These are phyloP conservation scores for Pinna nobilis DNA, from an alignment of 1,140 invertebrate species.

Conservation along the genomic window DNA sequence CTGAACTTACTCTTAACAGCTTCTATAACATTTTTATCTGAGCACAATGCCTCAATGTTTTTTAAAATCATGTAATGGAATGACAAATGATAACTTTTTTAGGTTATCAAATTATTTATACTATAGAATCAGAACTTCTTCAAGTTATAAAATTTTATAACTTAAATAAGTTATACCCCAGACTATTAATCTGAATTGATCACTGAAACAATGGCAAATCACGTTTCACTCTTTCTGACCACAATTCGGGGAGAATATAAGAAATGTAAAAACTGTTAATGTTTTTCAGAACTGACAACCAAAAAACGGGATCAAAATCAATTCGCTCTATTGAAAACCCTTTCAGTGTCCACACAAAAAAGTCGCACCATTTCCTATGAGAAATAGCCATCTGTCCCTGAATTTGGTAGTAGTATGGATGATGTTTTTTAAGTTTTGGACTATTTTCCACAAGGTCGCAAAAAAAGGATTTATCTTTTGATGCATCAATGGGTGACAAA, in stretches of 20 bases:
- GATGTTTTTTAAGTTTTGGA: neutral
- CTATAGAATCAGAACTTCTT: too few relatives aligned
- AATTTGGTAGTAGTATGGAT: neutral
- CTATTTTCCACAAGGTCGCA: neutral
- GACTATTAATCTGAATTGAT: neutral
- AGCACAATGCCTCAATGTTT: too few relatives aligned
- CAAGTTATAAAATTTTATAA: too few relatives aligned
- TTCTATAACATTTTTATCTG: too few relatives aligned
- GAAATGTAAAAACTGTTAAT: neutral
- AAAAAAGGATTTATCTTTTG: neutral
- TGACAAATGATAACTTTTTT: neutral
- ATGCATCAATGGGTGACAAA: neutral
- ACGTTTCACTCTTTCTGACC: neutral
- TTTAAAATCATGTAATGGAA: neutral
- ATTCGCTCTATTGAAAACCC: neutral
- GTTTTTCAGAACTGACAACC: neutral
- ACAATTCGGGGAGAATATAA: neutral
- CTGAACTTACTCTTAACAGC: too few relatives aligned
- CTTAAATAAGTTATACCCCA: too few relatives aligned
- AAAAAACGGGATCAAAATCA: neutral
- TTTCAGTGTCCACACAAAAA: conserved; percentile 8
- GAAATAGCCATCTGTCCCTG: neutral
- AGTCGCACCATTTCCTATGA: neutral
- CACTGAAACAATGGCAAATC: neutral
- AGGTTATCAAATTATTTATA: too few relatives aligned